phyloP scores from a whole-genome alignment of 1,140 invertebrate genomes.

The Varroa destructor region DNA sequence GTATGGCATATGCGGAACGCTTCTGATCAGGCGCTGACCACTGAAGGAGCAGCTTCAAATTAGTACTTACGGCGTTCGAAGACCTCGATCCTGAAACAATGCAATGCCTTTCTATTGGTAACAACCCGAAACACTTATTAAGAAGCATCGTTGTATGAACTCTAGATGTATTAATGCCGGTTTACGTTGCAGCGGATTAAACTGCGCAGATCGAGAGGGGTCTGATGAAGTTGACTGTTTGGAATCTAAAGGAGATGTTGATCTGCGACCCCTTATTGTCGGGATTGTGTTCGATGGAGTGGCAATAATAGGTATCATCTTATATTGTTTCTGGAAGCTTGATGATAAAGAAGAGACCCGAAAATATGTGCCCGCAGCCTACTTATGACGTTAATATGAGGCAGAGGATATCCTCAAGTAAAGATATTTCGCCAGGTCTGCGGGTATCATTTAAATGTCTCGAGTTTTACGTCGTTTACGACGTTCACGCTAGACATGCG shows the following conservation, averaged over 20 bases:
- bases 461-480: too few relatives aligned
- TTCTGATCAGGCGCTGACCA: constrained; percentile 1
- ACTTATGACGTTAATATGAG: too few relatives aligned
- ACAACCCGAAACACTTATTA: neutral
- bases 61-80: neutral
- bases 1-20: neutral
- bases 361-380: too few relatives aligned
- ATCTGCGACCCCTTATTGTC: neutral
- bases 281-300: neutral
- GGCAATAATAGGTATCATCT: neutral
- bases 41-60: neutral
- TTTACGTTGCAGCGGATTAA: constrained; percentile 6
- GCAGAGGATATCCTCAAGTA: too few relatives aligned
- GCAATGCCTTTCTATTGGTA: neutral
- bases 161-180: neutral
- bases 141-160: neutral
- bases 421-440: too few relatives aligned
- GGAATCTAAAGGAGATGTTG: too few relatives aligned
- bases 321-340: neutral
- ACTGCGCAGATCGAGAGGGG: neutral
- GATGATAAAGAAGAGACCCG: neutral
- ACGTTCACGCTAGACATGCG: too few relatives aligned
- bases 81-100: neutral
- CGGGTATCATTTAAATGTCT: too few relatives aligned
- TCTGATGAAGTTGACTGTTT: constrained; percentile 1